These are phyloP conservation scores for Leptogaster cylindrica DNA, from an alignment of 2,888 invertebrate species.

Conservation along the genomic window DNA sequence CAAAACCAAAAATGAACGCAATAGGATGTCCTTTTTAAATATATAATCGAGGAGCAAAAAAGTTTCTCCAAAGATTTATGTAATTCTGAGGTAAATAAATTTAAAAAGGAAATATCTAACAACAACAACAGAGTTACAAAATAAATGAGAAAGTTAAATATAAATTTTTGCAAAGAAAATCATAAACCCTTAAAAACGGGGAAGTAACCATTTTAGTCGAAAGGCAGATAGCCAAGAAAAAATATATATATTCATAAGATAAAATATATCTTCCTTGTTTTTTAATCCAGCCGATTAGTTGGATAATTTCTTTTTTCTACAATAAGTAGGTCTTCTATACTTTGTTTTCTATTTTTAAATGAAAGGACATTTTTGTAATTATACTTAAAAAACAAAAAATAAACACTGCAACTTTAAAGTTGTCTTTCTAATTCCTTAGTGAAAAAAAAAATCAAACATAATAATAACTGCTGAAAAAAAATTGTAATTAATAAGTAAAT, in stretches of 20 bases:
- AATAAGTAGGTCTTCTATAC: constrained; percentile 24
- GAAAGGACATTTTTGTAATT: constrained; percentile 30
- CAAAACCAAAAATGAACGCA: neutral
- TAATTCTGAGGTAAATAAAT: neutral
- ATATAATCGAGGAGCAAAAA: too few species aligned
- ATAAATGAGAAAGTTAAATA: neutral
- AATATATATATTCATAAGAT: constrained; percentile 27
- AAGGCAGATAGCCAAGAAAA: neutral
- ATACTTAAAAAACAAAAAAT: too few species aligned
- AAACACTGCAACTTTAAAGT: constrained; percentile 33
- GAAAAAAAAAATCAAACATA: constrained; percentile 17
- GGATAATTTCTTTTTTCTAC: constrained; percentile 29
- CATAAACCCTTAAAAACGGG: neutral
- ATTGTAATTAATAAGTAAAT: constrained; percentile 40
- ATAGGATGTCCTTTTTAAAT: too few species aligned
- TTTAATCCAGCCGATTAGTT: constrained; percentile 13
- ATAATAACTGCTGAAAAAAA: constrained; percentile 32
- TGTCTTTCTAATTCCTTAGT: constrained; percentile 41
- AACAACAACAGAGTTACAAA: constrained; percentile 9
- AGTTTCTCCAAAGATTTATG: too few species aligned
- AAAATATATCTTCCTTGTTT: constrained; percentile 27
- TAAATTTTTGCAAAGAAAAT: too few species aligned
- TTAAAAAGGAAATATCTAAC: too few species aligned
- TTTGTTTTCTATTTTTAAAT: constrained; percentile 41
- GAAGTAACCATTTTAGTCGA: constrained; percentile 10